phyloP scores from a whole-genome alignment of 2,888 invertebrate genomes.

The Phortica magna region DNA sequence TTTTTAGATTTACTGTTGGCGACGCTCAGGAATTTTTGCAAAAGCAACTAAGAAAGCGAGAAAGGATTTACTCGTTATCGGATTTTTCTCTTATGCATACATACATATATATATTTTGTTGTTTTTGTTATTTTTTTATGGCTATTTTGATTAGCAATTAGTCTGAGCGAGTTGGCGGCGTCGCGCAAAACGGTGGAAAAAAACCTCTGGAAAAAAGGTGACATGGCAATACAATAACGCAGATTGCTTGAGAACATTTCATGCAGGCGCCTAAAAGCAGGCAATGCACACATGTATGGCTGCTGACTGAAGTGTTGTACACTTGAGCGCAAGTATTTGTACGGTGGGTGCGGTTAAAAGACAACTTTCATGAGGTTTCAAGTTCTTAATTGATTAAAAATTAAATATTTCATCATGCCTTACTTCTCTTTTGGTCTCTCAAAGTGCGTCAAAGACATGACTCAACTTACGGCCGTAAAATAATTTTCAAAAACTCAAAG shows the following conservation, averaged over 20 bases:
- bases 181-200: too few species aligned
- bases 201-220: too few species aligned
- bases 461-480: neutral
- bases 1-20: conserved; percentile 29
- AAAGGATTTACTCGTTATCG: neutral
- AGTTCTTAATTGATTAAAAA: neutral
- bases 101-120: too few species aligned
- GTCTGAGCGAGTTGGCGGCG: conserved; percentile 31
- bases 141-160: conserved; percentile 30
- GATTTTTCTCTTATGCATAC: neutral
- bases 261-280: conserved; percentile 9
- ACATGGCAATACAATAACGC: conserved; percentile 11
- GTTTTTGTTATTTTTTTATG: conserved; percentile 10
- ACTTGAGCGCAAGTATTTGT: too few species aligned
- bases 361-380: too few species aligned
- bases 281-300: neutral
- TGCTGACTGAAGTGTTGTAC: neutral
- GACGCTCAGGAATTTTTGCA: conserved; percentile 1
- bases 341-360: too few species aligned
- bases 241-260: neutral
- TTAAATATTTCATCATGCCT: too few species aligned
- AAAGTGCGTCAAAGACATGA: neutral
- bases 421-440: too few species aligned
- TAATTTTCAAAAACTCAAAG: neutral
- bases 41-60: neutral